Evolutionary conservation across 2,113 vertebrate genomes (phyloP).

Genomic region (Halichoeres trimaculatus): DNA sequence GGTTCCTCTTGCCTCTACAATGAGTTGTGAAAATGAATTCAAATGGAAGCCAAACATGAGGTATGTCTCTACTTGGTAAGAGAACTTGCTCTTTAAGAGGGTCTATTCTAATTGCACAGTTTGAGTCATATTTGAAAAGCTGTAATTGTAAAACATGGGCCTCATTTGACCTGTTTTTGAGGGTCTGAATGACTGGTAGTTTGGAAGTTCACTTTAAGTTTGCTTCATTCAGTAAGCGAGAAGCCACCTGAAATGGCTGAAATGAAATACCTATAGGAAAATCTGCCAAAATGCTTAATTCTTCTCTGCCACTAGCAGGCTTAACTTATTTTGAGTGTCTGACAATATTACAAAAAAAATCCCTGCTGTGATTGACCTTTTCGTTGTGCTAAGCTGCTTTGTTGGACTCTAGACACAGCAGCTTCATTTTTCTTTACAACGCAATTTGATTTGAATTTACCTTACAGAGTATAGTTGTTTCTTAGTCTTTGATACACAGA

Average conservation of each 20-base stretch:
- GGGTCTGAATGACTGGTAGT: too few species aligned
- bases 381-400: not conserved
- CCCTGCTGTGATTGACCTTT: not conserved
- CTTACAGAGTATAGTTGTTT: not conserved
- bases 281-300: too few species aligned
- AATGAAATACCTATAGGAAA: not conserved
- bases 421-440: not conserved
- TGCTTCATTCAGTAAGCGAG: too few species aligned
- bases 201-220: too few species aligned
- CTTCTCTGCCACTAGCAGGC: too few species aligned
- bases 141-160: too few species aligned
- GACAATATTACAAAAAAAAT: too few species aligned
- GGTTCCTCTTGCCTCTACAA: constrained; percentile 87
- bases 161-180: too few species aligned
- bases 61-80: constrained; percentile 60
- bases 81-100: not conserved
- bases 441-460: too few species aligned
- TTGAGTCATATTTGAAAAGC: not conserved
- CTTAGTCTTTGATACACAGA: not conserved
- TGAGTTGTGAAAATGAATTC: constrained; percentile 84
- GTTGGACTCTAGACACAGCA: not conserved
- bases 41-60: constrained; percentile 85
- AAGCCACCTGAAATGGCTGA: too few species aligned
- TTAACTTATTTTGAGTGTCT: too few species aligned
- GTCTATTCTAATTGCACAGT: not conserved